Conservation (phyloP, 2,797 vertebrate genomes). For the Otolemur crassicaudatus region DNA sequence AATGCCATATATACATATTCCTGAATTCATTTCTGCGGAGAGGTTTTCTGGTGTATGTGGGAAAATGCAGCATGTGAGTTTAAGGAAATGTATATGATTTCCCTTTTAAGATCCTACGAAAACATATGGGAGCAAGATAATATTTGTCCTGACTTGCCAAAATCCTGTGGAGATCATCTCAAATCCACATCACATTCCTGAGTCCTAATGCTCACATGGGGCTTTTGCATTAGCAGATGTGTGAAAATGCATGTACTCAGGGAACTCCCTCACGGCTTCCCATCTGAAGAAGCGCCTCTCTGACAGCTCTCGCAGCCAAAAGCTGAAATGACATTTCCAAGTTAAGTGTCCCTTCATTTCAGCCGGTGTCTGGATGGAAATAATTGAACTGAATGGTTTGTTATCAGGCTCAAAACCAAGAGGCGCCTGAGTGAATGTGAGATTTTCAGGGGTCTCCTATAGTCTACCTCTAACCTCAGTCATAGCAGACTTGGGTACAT, state of each 20-base stretch:
- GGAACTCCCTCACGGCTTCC: conserved; percentile 47
- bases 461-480: not conserved
- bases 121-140: conserved; percentile 76
- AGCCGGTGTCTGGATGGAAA: conserved; percentile 62
- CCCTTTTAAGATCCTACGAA: conserved; percentile 74
- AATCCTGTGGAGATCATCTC: conserved; percentile 68
- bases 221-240: conserved; percentile 68
- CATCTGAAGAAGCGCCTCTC: conserved; percentile 15
- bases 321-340: conserved; percentile 51
- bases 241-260: conserved; percentile 75
- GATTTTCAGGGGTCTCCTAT: not conserved
- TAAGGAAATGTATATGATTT: conserved; percentile 75
- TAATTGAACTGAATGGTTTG: conserved; percentile 50
- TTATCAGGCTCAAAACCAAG: conserved; percentile 49
- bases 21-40: conserved; percentile 66
- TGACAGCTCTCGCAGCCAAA: conserved; percentile 47
- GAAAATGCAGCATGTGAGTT: conserved; percentile 60
- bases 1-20: not conserved
- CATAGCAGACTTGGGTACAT: not conserved
- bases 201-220: conserved; percentile 56
- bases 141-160: conserved; percentile 70
- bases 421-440: not conserved
- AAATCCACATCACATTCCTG: conserved; percentile 65
- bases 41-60: conserved; percentile 43
- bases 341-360: conserved; percentile 66